Evolutionary conservation across 2,113 vertebrate species (phyloP).

Genomic region (Pygoscelis adeliae): DNA sequence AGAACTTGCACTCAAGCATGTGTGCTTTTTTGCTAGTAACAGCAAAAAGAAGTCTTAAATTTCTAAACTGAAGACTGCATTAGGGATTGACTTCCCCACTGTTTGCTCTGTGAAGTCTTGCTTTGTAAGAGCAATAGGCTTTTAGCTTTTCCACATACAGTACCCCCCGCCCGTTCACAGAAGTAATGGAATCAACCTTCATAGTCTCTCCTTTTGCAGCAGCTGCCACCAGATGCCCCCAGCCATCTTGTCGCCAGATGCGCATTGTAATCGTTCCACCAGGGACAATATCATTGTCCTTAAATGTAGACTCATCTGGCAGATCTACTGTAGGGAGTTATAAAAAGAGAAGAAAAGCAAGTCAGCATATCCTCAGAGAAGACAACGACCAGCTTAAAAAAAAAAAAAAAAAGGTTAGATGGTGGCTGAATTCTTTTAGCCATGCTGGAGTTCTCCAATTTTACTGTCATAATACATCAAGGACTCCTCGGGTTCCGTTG

Average conservation of each 20-base stretch:
- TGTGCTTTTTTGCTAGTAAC: background rate
- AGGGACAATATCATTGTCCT: slow-evolving; percentile 59
- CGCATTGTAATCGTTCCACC: slow-evolving; percentile 57
- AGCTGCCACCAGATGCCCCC: slow-evolving; percentile 65
- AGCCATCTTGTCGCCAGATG: slow-evolving; percentile 73
- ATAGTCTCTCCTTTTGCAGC: slow-evolving; percentile 57
- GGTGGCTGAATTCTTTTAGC: background rate
- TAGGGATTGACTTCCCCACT: background rate
- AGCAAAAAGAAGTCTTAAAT: background rate
- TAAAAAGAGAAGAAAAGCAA: background rate
- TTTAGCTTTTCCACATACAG: background rate
- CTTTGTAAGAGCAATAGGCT: background rate
- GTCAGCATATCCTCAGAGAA: background rate
- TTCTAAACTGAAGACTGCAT: background rate
- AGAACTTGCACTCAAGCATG: background rate
- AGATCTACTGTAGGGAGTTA: slow-evolving; percentile 55
- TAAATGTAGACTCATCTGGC: slow-evolving; percentile 53
- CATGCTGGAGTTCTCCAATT: background rate
- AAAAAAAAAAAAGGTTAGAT: background rate
- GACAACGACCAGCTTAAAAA: background rate
- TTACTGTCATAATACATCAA: background rate
- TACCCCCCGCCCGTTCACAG: background rate
- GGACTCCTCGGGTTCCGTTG: too few relatives aligned
- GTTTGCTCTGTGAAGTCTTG: background rate
- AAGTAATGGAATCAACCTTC: slow-evolving; percentile 40